These are phyloP conservation scores for Euzophera pinguis DNA, from an alignment of 2,888 invertebrate genomes.

Conservation along the genomic window DNA sequence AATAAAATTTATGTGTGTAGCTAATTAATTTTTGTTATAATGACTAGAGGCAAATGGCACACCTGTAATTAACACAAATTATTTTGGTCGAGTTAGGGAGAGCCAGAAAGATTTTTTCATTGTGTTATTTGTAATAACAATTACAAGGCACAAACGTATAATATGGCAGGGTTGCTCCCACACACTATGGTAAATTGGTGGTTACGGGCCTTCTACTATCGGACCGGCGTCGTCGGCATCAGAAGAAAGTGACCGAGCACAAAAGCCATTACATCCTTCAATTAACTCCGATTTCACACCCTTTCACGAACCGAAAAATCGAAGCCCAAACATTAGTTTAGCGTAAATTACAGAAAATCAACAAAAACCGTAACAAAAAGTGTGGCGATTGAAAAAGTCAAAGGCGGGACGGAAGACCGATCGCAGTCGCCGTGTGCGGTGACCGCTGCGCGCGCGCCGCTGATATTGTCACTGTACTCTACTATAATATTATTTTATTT, in stretches of 20 bases:
- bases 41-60: conserved; percentile 37
- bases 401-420: conserved; percentile 4
- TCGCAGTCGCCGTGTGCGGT: conserved; percentile 39
- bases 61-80: conserved; percentile 50
- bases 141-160: conserved; percentile 27
- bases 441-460: conserved; percentile 30
- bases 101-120: conserved; percentile 33
- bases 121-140: conserved; percentile 32
- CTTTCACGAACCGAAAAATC: conserved; percentile 79
- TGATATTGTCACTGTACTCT: not conserved
- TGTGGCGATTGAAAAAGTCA: conserved; percentile 38
- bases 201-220: conserved; percentile 19
- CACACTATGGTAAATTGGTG: conserved; percentile 22
- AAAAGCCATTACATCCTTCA: conserved; percentile 71
- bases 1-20: conserved; percentile 45
- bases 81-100: conserved; percentile 38
- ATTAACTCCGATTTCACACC: conserved; percentile 78
- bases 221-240: conserved; percentile 31
- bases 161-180: conserved; percentile 24
- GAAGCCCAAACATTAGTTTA: conserved; percentile 79
- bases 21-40: conserved; percentile 42
- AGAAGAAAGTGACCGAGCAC: conserved; percentile 67
- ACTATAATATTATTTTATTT: not conserved
- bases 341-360: conserved; percentile 73
- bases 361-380: conserved; percentile 69